Percentiles rank a stretch among this genome's conserved stretches.
Conservation (phyloP, 2,797 vertebrate species). For the Pampus argenteus region DNA sequence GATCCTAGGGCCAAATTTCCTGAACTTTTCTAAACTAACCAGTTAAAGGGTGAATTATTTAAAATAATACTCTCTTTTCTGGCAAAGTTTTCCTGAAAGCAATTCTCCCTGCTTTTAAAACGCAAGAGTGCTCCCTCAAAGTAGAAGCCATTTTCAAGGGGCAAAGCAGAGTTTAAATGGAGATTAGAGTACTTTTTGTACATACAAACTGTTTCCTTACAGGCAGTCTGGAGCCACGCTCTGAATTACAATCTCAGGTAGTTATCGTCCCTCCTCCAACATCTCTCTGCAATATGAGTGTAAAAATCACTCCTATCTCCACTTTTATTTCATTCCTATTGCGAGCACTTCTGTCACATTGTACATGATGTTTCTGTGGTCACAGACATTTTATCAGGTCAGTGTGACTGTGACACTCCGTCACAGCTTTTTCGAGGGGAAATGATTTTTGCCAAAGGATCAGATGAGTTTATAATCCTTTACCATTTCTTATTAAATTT, state of each 20-base stretch:
- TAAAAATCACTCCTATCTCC: slow-evolving; percentile 18
- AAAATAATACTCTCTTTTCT: slow-evolving; percentile 49
- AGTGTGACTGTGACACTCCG: slow-evolving; percentile 21
- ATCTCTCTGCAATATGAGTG: slow-evolving; percentile 38
- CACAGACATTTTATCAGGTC: slow-evolving; percentile 45
- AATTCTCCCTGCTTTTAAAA: slow-evolving; percentile 51
- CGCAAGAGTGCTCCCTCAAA: slow-evolving; percentile 46
- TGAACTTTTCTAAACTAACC: slow-evolving; percentile 51
- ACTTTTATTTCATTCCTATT: slow-evolving; percentile 46
- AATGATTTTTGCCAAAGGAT: background rate
- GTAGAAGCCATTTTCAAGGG: slow-evolving; percentile 51
- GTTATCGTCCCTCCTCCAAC: slow-evolving; percentile 53
- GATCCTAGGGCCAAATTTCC: slow-evolving; percentile 45
- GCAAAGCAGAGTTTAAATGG: slow-evolving; percentile 66
- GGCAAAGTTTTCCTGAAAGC: slow-evolving; percentile 62
- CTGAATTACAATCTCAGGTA: slow-evolving; percentile 64
- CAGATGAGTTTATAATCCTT: slow-evolving; percentile 15
- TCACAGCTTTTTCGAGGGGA: slow-evolving; percentile 14
- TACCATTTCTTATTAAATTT: slow-evolving; percentile 21
- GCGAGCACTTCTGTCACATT: slow-evolving; percentile 26
- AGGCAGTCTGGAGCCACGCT: slow-evolving; percentile 58
- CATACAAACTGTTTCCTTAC: slow-evolving; percentile 65
- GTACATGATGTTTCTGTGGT: slow-evolving; percentile 15
- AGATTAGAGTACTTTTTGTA: slow-evolving; percentile 72
- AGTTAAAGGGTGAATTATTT: slow-evolving; percentile 55